phyloP scores from a whole-genome alignment of 2,888 invertebrate species.

The Chouioia cunea region DNA sequence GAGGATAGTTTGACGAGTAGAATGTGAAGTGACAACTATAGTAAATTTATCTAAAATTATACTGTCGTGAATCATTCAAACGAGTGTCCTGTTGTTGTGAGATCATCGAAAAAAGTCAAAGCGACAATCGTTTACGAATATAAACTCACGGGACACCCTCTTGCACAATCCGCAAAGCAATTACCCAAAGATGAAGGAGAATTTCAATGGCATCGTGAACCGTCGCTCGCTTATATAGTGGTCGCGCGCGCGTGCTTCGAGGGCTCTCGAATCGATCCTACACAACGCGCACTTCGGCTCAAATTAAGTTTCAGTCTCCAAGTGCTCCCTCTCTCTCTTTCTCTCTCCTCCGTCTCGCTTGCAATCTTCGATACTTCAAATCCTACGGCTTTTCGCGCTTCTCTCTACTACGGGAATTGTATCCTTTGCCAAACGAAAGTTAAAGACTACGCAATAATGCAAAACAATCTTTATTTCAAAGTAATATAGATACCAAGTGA shows the following conservation, averaged over 20 bases:
- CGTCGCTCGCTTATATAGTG: constrained; percentile 50
- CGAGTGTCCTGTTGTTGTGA: too few species aligned
- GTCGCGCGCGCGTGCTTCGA: constrained; percentile 54
- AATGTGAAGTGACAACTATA: not conserved
- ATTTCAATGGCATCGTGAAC: constrained; percentile 52
- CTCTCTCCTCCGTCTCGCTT: constrained; percentile 15
- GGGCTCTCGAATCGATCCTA: constrained; percentile 64
- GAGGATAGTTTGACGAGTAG: constrained; percentile 4
- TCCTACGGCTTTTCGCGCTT: too few species aligned
- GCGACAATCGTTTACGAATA: constrained; percentile 5
- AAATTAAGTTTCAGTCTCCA: constrained; percentile 65
- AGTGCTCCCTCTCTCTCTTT: constrained; percentile 54
- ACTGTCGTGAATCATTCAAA: too few species aligned
- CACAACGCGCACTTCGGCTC: constrained; percentile 56
- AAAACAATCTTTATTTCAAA: too few species aligned
- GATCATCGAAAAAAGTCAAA: constrained; percentile 38
- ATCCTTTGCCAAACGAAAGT: too few species aligned
- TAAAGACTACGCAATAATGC: too few species aligned
- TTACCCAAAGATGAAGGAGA: constrained; percentile 47
- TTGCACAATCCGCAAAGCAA: constrained; percentile 47
- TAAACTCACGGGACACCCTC: not conserved
- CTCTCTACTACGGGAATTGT: too few species aligned
- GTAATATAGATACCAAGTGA: too few species aligned
- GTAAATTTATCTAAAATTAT: too few species aligned
- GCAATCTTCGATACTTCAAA: too few species aligned